Evolutionary conservation across 2,888 invertebrate genomes (phyloP).

Genomic region (Lithosia quadra): DNA sequence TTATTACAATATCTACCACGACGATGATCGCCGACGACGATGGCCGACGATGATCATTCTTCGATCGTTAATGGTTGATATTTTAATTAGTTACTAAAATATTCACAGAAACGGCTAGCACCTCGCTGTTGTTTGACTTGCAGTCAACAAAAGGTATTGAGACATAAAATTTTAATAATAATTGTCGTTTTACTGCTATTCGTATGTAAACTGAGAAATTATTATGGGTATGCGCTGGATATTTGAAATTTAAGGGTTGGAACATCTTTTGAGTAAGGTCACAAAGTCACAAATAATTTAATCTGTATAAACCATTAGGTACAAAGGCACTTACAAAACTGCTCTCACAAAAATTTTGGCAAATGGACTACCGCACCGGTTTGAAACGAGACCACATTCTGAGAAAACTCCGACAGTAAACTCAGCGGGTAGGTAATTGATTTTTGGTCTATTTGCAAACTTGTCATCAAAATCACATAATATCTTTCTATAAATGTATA

Average conservation of each 20-base stretch:
- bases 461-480: too few relatives aligned
- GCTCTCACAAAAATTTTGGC: too few relatives aligned
- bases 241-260: background rate
- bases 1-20: background rate
- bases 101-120: conserved; percentile 5
- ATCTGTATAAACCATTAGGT: too few relatives aligned
- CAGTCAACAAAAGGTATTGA: background rate
- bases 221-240: background rate
- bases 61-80: background rate
- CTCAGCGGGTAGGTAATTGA: too few relatives aligned
- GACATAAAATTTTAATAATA: background rate
- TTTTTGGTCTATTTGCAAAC: too few relatives aligned
- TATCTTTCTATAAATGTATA: too few relatives aligned
- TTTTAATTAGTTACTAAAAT: background rate
- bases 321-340: too few relatives aligned
- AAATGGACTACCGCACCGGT: too few relatives aligned
- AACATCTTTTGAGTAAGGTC: too few relatives aligned
- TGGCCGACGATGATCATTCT: background rate
- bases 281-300: too few relatives aligned
- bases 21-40: background rate
- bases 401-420: too few relatives aligned
- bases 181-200: background rate
- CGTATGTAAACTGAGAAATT: background rate
- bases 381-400: too few relatives aligned
- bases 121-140: background rate